phyloP scores from a whole-genome alignment of 2,797 vertebrate genomes.

The Chrosomus eos region DNA sequence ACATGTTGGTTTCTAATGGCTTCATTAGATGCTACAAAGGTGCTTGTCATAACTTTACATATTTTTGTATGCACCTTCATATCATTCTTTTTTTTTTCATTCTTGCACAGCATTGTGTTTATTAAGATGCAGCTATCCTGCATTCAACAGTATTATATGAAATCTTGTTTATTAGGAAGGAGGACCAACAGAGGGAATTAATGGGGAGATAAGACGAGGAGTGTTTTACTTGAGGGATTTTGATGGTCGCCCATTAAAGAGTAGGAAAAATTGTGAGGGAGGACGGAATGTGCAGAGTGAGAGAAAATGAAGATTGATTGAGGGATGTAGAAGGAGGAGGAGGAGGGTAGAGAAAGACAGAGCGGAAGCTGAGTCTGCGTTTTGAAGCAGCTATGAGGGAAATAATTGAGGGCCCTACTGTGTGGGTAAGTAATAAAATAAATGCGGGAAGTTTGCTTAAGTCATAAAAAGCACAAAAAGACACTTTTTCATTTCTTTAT shows the following conservation, averaged over 20 bases:
- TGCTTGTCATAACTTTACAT: background rate
- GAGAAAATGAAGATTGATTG: conserved; percentile 76
- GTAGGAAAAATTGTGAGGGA: conserved; percentile 52
- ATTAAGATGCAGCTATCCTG: conserved; percentile 25
- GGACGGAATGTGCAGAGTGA: conserved; percentile 26
- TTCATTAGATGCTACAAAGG: background rate
- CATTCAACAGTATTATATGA: conserved; percentile 33
- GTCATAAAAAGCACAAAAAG: conserved; percentile 22
- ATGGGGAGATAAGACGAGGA: conserved; percentile 41
- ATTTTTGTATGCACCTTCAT: background rate
- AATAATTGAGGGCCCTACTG: conserved; percentile 57
- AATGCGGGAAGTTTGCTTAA: conserved; percentile 18
- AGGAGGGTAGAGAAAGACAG: conserved; percentile 1
- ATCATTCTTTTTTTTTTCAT: background rate
- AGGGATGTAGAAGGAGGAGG: conserved; percentile 50
- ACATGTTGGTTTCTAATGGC: conserved; percentile 13
- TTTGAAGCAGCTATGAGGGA: conserved; percentile 63
- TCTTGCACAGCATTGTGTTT: conserved; percentile 18
- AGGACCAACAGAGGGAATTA: conserved; percentile 47
- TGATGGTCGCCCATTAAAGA: conserved; percentile 58
- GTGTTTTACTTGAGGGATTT: conserved; percentile 53
- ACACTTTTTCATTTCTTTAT: conserved; percentile 12
- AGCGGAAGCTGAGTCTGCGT: conserved; percentile 67
- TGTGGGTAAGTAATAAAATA: conserved; percentile 33
- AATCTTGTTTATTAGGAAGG: conserved; percentile 55